Evolutionary conservation across 2,888 invertebrate genomes (phyloP), one percentile per base, ranked within the genome.

Genomic region (Microctonus aethiopoides): DNA sequence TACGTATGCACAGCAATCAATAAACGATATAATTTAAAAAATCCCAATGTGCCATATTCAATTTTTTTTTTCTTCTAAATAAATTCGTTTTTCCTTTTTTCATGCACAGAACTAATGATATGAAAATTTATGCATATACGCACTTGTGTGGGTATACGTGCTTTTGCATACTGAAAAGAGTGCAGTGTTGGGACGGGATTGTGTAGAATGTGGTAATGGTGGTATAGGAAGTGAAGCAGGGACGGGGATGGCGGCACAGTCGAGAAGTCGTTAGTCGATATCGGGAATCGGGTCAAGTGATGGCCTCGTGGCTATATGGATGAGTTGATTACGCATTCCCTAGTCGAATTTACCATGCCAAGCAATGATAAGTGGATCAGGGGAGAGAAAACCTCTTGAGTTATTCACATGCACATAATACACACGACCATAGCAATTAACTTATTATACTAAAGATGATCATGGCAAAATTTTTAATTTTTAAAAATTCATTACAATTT

Each of bases 271-370:
- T 77, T 76, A 76, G 77, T 76, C 76, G 75, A 76, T 72, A 73
- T 74, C 69, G 64, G 68, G 72, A 80, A 80, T 72, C 75, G 74
- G 81, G 81, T 81, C 80, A 79, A 81, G 80, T 74, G 70, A 68
- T 41, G 24, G 68, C 62, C 56, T 57, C 57, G 36, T 66, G 67
- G 46, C 46, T 46, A 46, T 56, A 60, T 64, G 67, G 51, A 65
- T 70, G 72, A 73, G 73, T 75, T 76, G 75, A 79, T 79, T 75
- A 74, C 76, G 70, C 72, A 73, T 74, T 74, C 69, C 71, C 51
- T 51, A 20, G 52, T 70, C 41, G 32, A 61, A 61, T 61, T 46
- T 54, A 67, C 62, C 46, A 57, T 34, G 56, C 56, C 22, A 13
- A 54, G 54, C 54, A 59, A 56, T 59, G 68, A 57, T 34, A 51